Evolutionary conservation across 2,113 vertebrate species (phyloP).

Genomic region (Onychostoma macrolepis): DNA sequence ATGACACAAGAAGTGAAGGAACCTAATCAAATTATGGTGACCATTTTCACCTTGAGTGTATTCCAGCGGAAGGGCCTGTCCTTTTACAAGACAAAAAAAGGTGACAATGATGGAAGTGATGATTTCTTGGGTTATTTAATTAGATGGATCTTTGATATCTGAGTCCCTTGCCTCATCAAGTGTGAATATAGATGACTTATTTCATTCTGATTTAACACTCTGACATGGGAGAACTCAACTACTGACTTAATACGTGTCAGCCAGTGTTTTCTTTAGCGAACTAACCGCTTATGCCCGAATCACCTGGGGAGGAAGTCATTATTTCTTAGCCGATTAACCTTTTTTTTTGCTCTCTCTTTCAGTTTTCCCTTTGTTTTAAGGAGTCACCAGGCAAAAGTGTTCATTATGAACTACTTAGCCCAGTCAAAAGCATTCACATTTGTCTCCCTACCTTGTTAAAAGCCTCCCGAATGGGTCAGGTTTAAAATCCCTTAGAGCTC

Average conservation of each 20-base stretch:
- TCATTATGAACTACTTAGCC: conserved; percentile 61
- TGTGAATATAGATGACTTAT: background rate
- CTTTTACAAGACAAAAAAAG: conserved; percentile 26
- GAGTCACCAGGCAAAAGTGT: conserved; percentile 21
- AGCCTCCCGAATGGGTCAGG: conserved; percentile 51
- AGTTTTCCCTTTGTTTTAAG: background rate
- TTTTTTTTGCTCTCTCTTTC: conserved; percentile 41
- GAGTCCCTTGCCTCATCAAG: conserved; percentile 32
- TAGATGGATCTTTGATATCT: conserved; percentile 6
- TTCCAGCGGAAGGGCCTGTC: conserved; percentile 28
- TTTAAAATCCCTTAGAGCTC: conserved; percentile 60
- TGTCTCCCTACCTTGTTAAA: conserved; percentile 54
- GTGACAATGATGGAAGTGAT: conserved; percentile 18
- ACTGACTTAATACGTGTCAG: background rate
- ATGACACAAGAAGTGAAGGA: conserved; percentile 39
- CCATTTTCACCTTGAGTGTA: conserved; percentile 45
- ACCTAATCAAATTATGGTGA: conserved; percentile 52
- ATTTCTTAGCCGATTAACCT: conserved; percentile 47
- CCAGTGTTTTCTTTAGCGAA: conserved; percentile 11
- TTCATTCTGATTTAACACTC: background rate
- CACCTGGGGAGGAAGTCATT: conserved; percentile 38
- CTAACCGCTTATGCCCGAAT: background rate
- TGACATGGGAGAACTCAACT: background rate
- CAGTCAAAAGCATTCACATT: conserved; percentile 60
- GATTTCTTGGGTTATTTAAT: conserved; percentile 44